phyloP scores from a whole-genome alignment of 2,797 vertebrate genomes.

The Balearica regulorum region DNA sequence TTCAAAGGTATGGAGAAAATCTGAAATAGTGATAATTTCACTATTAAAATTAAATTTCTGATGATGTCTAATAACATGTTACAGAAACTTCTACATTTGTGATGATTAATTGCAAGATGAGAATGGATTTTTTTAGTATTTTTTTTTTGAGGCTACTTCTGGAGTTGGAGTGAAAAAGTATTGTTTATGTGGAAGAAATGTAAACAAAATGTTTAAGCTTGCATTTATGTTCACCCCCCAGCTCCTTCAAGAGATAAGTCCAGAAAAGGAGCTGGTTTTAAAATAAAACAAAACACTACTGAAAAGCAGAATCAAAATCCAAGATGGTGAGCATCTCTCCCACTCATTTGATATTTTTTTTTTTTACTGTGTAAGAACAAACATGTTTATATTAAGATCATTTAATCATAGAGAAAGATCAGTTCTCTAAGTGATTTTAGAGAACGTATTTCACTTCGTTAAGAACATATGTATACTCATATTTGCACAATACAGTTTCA shows the following conservation, averaged over 20 bases:
- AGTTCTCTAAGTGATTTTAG: not conserved
- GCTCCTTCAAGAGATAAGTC: not conserved
- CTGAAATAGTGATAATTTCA: not conserved
- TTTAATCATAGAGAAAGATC: not conserved
- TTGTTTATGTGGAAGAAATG: not conserved
- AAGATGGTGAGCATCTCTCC: not conserved
- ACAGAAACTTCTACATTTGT: not conserved
- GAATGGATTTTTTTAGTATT: not conserved
- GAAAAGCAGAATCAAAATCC: not conserved
- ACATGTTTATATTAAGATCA: not conserved
- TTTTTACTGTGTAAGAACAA: not conserved
- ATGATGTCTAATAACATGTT: not conserved
- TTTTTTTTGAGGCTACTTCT: not conserved
- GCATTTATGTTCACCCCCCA: not conserved
- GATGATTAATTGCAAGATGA: not conserved
- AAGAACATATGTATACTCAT: rapidly evolving
- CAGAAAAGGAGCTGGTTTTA: not conserved
- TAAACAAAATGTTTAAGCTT: not conserved
- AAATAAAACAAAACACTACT: not conserved
- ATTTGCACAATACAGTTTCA: not conserved
- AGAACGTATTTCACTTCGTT: not conserved
- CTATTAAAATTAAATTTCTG: not conserved
- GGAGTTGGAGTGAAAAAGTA: not conserved
- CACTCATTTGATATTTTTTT: not conserved
- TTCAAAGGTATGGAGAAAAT: not conserved